Evolutionary conservation across 2,888 invertebrate genomes (phyloP).

Genomic region (Pterobdella sp.): DNA sequence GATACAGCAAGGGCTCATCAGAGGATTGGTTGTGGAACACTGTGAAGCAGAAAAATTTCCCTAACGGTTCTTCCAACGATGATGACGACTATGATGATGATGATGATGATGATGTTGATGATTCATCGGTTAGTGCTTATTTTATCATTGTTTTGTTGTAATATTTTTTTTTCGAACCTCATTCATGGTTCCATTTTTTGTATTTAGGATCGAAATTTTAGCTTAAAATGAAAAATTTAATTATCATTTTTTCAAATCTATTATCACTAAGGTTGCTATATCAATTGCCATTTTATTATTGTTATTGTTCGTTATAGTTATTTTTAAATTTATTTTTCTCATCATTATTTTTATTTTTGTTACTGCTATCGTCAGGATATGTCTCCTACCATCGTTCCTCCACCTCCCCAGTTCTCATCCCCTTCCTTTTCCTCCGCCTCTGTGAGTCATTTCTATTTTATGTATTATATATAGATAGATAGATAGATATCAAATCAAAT

Average conservation of each 20-base stretch:
- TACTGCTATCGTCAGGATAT: background rate
- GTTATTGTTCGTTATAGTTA: too few species aligned
- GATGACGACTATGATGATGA: background rate
- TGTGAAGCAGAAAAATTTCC: conserved; percentile 12
- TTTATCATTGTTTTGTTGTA: background rate
- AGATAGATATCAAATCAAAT: too few species aligned
- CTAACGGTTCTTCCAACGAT: background rate
- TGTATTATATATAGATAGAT: too few species aligned
- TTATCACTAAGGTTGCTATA: too few species aligned
- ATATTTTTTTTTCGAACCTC: too few species aligned
- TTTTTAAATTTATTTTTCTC: background rate
- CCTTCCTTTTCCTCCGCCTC: background rate
- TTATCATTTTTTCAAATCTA: too few species aligned
- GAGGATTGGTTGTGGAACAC: conserved; percentile 26
- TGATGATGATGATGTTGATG: background rate
- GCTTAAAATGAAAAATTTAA: background rate
- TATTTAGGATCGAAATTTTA: background rate
- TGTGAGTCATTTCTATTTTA: too few species aligned
- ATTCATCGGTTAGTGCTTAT: background rate
- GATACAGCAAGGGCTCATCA: conserved; percentile 1
- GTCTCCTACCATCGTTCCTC: background rate
- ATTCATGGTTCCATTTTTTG: background rate
- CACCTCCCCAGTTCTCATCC: background rate
- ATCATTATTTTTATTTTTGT: background rate
- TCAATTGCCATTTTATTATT: too few species aligned